Evolutionary conservation across 2,888 invertebrate species (phyloP).

Genomic region (Exephanes ischioxanthus): DNA sequence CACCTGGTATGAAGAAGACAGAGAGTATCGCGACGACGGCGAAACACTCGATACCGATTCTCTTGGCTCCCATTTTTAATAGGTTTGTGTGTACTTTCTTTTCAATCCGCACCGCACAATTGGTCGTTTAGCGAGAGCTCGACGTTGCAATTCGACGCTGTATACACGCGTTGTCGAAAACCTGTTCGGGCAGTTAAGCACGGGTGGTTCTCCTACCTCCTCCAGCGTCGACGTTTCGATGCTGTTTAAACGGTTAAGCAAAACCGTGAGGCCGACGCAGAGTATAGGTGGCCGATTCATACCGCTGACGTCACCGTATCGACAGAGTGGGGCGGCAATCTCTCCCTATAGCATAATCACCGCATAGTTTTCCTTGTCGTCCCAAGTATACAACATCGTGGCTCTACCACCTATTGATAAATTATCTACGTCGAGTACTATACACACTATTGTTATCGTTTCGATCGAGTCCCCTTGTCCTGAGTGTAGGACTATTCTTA

Average conservation of each 20-base stretch:
- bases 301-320: constrained; percentile 63
- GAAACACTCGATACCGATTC: constrained; percentile 51
- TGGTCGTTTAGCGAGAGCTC: not conserved
- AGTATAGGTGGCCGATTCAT: constrained; percentile 49
- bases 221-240: constrained; percentile 61
- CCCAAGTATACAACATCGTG: not conserved
- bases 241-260: constrained; percentile 52
- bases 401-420: not conserved
- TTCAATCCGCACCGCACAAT: not conserved
- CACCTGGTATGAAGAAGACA: constrained; percentile 65
- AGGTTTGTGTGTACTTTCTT: constrained; percentile 12
- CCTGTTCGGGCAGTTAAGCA: constrained; percentile 50
- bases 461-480: not conserved
- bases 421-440: not conserved
- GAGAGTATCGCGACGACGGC: constrained; percentile 42
- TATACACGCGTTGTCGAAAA: constrained; percentile 59
- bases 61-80: constrained; percentile 55
- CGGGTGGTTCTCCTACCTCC: constrained; percentile 25
- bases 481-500: not conserved
- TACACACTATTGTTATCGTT: not conserved
- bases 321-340: constrained; percentile 65
- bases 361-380: constrained; percentile 22
- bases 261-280: constrained; percentile 34
- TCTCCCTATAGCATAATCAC: constrained; percentile 54
- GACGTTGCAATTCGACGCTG: not conserved